A percentile compares a stretch with the other conserved stretches of the same genome.
Evolutionary conservation across 2,113 vertebrate species (phyloP).

Genomic region (Alexandromys fortis): DNA sequence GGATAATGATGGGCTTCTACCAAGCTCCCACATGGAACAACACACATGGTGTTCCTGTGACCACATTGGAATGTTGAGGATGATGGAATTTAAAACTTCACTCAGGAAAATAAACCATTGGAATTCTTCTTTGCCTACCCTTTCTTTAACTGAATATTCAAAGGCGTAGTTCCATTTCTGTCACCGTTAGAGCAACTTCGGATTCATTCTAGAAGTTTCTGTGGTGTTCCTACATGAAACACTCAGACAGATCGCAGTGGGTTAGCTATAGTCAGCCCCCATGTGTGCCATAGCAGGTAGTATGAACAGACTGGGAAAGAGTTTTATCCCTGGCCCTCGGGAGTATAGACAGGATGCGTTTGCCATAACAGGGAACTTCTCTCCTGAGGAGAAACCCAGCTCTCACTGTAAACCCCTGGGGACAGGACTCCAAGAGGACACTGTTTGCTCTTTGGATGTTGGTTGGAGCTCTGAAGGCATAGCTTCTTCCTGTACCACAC

Average conservation of each 20-base stretch:
- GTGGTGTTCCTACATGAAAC: slow-evolving; percentile 71
- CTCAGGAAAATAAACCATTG: not conserved
- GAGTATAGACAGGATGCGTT: not conserved
- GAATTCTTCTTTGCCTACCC: not conserved
- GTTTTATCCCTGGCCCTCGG: not conserved
- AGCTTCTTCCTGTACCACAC: not conserved
- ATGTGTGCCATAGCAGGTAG: not conserved
- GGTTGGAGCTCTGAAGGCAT: not conserved
- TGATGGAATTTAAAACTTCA: not conserved
- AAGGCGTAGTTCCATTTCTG: not conserved
- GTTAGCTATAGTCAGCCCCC: not conserved
- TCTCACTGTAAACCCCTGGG: not conserved
- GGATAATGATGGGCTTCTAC: not conserved
- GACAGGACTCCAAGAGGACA: not conserved
- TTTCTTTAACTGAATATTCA: not conserved
- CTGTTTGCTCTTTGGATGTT: not conserved
- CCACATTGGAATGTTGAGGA: too few relatives aligned
- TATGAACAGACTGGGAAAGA: not conserved
- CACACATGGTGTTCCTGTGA: too few relatives aligned
- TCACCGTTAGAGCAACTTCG: not conserved
- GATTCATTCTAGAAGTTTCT: not conserved
- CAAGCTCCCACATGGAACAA: not conserved
- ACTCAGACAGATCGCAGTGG: slow-evolving; percentile 69
- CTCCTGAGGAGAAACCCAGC: not conserved
- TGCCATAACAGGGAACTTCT: not conserved